Percentiles rank a stretch among this genome's conserved stretches.
phyloP scores from a whole-genome alignment of 2,113 vertebrate genomes.

The Echinops telfairi region DNA sequence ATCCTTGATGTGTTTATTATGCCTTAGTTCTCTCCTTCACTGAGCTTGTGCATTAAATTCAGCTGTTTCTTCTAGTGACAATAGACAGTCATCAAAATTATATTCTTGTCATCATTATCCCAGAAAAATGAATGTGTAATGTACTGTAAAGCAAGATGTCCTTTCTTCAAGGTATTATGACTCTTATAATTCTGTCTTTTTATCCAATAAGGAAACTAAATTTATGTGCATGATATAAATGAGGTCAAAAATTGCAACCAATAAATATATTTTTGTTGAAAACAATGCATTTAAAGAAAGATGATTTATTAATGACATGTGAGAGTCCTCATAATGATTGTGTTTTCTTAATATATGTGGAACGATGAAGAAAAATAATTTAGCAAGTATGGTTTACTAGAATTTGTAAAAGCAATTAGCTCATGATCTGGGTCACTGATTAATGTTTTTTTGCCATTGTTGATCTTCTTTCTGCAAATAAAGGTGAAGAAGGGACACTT shows the following conservation, averaged over 20 bases:
- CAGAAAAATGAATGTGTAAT: neutral
- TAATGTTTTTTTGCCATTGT: neutral
- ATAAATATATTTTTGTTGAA: neutral
- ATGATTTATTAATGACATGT: neutral
- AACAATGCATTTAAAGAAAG: neutral
- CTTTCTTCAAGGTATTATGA: constrained; percentile 9
- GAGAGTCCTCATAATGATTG: neutral
- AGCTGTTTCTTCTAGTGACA: neutral
- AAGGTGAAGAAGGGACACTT: neutral
- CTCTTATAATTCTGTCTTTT: neutral
- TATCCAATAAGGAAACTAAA: neutral
- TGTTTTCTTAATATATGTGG: neutral
- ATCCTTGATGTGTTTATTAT: neutral
- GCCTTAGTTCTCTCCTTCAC: neutral
- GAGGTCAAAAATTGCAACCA: neutral
- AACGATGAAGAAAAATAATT: neutral
- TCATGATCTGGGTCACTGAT: neutral
- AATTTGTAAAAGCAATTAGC: neutral
- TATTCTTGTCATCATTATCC: neutral
- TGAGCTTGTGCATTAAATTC: neutral
- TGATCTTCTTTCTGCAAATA: neutral
- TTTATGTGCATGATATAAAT: neutral
- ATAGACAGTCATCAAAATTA: neutral
- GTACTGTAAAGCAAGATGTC: neutral
- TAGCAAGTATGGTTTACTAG: too few relatives aligned